Evolutionary conservation across 2,888 invertebrate genomes (phyloP), one percentile per base, ranked within the genome.

Genomic region (Acleris laterana): DNA sequence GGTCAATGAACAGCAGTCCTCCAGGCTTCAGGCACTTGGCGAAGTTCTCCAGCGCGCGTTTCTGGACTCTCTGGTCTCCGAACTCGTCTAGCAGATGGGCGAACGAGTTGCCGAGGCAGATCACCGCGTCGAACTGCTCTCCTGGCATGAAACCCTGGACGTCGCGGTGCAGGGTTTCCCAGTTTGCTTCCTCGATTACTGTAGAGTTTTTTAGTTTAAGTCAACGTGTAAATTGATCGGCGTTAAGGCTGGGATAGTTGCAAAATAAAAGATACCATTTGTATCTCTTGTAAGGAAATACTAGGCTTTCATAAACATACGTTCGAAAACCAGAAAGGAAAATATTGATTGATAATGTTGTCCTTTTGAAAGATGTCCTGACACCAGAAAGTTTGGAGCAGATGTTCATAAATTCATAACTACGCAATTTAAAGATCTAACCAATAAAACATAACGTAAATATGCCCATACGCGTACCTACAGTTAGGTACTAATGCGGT

Each of bases 131-230:
- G 81, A 97, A 98, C 62, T 95, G 95, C 13, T 93, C 94, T 4
- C 93, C 94, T 1, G 95, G 93, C 0, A 95, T 78, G 70, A 95
- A 90, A 1, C 89, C 76, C 58, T 94, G 89, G 38, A 98, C 94
- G 79, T 98, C 97, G 44, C 96, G 94, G 5, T 95, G 95, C 3
- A 98, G 82, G 0, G 96, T 96, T 74, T 98, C 88, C 98, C 98
- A 98, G 83, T 97, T 98, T 0, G 97, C 98, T 90, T 98, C 98
- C 83, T 98, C 97, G 78, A 98, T 98, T 20, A 96, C 98, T 98
- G 83, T 1, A 13, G 38, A 38, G 13, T 38, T 38, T 4, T 3
- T 13, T 32, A 32, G 32, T 32, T 32, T 32, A 11, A 32, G 3
- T 25, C 7, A 32, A 11, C 11, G 19, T 16, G 3, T 22, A 17